Evolutionary conservation across 2,113 vertebrate genomes (phyloP), one percentile per base, ranked within the genome.

Genomic region (Crotophaga sulcirostris): DNA sequence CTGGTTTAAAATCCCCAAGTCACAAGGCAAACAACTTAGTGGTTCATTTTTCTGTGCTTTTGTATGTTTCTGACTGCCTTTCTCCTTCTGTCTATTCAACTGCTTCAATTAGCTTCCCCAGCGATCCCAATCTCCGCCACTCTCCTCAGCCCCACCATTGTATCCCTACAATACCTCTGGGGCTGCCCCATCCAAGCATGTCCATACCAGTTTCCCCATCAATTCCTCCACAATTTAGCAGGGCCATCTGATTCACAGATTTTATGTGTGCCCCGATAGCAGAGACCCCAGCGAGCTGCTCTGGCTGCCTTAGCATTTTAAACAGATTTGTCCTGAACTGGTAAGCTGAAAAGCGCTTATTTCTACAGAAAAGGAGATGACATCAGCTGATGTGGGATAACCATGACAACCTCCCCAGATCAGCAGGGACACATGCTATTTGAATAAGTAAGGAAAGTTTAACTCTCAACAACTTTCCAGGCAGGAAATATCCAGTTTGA

Each of bases 341-440:
- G 93, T 97, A 97, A 94, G 88, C 95, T 96, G 94, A 97, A 97
- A 97, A 97, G 94, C 54, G 1, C 86, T 92, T 84, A 38, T 96
- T 92, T 69, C 84, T 67, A 76, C 92, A 96, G 96, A 96, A 96
- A 97, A 90, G 93, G 87, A 91, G 93, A 97, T 97, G 97, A 97
- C 97, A 97, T 97, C 97, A 97, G 96, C 97, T 96, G 88, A 94
- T 95, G 95, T 14, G 23, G 93, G 89, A 96, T 97, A 96, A 93
- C 98, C 97, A 97, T 96, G 97, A 95, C 96, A 96, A 97, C 96
- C 87, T 96, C 80, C 89, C 58, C 78, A 87, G 88, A 91, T 74
- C 94, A 95, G 88, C 96, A 89, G 78, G 84, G 90, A 89, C 83
- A 90, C 93, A 91, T 51, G 87, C 84, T 74, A 40, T 93, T 94